phyloP scores from a whole-genome alignment of 2,113 vertebrate species.

The Calonectris borealis region DNA sequence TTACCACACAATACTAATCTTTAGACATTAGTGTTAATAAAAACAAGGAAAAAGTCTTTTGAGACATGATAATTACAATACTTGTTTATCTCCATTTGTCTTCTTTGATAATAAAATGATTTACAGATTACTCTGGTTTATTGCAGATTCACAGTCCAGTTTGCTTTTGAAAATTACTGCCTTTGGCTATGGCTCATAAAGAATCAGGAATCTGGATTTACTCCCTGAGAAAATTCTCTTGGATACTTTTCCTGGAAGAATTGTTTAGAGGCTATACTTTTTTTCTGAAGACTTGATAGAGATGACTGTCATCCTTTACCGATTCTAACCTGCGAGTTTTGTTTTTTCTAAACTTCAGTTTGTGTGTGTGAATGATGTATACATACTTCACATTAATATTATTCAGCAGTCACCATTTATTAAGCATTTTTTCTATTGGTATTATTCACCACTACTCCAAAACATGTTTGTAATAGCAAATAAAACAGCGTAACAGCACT shows the following conservation, averaged over 20 bases:
- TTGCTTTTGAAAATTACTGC: neutral
- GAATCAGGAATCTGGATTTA: neutral
- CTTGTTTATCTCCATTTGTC: neutral
- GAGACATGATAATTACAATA: neutral
- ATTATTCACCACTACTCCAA: neutral
- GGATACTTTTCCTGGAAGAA: neutral
- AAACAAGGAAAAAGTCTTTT: neutral
- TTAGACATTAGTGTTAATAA: neutral
- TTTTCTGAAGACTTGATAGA: neutral
- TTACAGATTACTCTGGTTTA: neutral
- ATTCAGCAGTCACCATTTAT: neutral
- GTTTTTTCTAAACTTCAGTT: neutral
- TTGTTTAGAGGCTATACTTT: neutral
- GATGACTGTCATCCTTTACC: neutral
- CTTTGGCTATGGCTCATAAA: neutral
- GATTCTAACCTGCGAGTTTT: neutral
- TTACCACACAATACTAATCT: neutral
- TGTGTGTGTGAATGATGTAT: neutral
- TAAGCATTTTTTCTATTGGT: neutral
- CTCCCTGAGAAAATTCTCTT: neutral
- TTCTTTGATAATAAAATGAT: neutral
- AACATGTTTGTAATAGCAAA: neutral
- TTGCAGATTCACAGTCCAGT: neutral
- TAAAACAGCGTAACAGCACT: neutral
- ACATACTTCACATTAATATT: neutral